Conservation (phyloP, 2,888 invertebrate genomes). For the Graphium colonna region DNA sequence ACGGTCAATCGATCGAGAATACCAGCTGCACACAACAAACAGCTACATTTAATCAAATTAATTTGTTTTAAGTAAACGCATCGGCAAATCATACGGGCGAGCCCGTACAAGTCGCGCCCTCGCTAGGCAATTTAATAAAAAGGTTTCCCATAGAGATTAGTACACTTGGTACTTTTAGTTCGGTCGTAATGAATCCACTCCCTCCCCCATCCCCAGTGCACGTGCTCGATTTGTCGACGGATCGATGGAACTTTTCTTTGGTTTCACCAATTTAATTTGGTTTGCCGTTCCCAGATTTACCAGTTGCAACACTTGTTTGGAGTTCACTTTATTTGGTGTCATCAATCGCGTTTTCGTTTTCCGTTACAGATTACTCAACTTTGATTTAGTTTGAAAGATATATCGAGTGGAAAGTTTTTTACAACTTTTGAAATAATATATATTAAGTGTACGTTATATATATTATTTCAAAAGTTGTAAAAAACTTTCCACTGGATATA, state of each 20-base stretch:
- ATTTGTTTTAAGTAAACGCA: slow-evolving; percentile 55
- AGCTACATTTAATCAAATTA: slow-evolving; percentile 54
- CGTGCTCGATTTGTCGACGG: slow-evolving; percentile 35
- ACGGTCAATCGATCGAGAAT: neutral
- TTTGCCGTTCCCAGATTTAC: neutral
- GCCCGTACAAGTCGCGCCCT: slow-evolving; percentile 43
- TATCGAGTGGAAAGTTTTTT: too few relatives aligned
- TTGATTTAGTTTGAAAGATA: too few relatives aligned
- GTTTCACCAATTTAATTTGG: slow-evolving; percentile 34
- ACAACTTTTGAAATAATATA: too few relatives aligned
- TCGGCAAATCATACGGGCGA: slow-evolving; percentile 62
- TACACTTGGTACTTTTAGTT: slow-evolving; percentile 17
- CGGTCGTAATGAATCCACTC: slow-evolving; percentile 28
- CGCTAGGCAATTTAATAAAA: slow-evolving; percentile 70
- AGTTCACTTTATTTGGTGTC: too few relatives aligned
- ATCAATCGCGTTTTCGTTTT: too few relatives aligned
- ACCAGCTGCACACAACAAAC: slow-evolving; percentile 23
- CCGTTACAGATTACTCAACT: too few relatives aligned
- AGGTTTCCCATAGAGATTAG: slow-evolving; percentile 69
- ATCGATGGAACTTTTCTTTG: slow-evolving; percentile 58
- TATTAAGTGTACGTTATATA: too few relatives aligned
- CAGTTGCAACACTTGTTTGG: too few relatives aligned
- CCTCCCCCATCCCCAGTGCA: slow-evolving; percentile 25
- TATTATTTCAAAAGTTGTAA: too few relatives aligned
- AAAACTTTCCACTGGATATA: too few relatives aligned